Base-by-base conservation (phyloP, 2,113 vertebrate species). In the Halcyon malimbica region DNA sequence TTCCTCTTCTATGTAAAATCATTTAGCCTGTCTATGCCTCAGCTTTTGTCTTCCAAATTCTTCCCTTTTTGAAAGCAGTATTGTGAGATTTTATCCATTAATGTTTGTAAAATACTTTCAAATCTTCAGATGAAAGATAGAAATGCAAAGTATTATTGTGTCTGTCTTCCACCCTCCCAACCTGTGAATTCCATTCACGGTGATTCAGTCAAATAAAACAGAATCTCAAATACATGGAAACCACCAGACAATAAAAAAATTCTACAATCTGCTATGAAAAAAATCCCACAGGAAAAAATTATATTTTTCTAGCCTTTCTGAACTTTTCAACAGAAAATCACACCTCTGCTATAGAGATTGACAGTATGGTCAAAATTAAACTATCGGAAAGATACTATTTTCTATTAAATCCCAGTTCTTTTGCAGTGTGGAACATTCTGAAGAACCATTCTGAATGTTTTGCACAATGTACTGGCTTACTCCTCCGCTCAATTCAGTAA, bases 271-370 rank as follows among this genome's bases (percentile, higher is more conserved):
- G 11, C n/a, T 69, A 16, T 69, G 51, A 96, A 94, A 64, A 93
- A 92, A 93, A 62, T 84, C 83, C 56, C 91, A 75, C 33, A 78
- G 91, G 87, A 96, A 96, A 94, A 86, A 95, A 87, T 94, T 91
- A 57, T 29, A 65, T 85, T 96, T 93, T 59, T 93, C 70, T 74
- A 90, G 50, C 23, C 23, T 83, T 91, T 93, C 68, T 93, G 63
- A 94, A 63, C 62, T n/a, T 94, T 51, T 83, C 57, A 83, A 7
- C n/a, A 80, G 59, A 74, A 93, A 95, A 83, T 79, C 81, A 70
- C 5, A 83, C 35, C 25, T 90, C n/a, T 74, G 39, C 44, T 80
- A 15, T 2, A 86, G 37, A 80, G 46, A 83, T 51, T 88, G 83
- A 92, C 79, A 86, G 19, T 17, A 31, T 48, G 78, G 53, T 69